These are phyloP conservation scores for Sinocyclocheilus anshuiensis DNA, from an alignment of 2,113 vertebrate genomes.

Conservation along the genomic window DNA sequence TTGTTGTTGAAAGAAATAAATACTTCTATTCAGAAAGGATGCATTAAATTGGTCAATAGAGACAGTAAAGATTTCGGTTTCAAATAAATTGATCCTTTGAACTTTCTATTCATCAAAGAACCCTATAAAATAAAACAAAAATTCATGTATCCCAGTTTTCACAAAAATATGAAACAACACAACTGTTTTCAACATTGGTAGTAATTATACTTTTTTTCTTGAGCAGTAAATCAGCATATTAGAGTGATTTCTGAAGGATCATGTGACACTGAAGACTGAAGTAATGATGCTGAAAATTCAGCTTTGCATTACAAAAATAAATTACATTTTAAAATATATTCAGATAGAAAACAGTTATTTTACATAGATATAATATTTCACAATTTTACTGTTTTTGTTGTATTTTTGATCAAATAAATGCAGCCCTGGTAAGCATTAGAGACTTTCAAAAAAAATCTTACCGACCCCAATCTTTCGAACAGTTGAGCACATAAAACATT, in stretches of 20 bases:
- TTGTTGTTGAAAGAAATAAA: neutral
- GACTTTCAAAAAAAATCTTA: neutral
- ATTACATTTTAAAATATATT: neutral
- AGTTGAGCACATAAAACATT: neutral
- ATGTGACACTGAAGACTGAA: neutral
- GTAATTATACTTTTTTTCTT: neutral
- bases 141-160: no score
- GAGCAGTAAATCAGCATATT: neutral
- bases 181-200: neutral
- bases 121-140: no score
- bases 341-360: neutral
- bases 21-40: neutral
- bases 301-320: neutral
- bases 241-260: neutral
- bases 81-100: neutral
- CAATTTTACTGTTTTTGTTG: no score
- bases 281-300: neutral
- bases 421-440: neutral
- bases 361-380: no score
- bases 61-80: neutral
- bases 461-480: neutral
- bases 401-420: neutral
- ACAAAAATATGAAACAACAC: no score
- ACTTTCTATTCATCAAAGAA: no score
- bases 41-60: neutral